These are phyloP conservation scores for Burhinus bistriatus DNA, from an alignment of 2,113 vertebrate species.

Conservation along the genomic window DNA sequence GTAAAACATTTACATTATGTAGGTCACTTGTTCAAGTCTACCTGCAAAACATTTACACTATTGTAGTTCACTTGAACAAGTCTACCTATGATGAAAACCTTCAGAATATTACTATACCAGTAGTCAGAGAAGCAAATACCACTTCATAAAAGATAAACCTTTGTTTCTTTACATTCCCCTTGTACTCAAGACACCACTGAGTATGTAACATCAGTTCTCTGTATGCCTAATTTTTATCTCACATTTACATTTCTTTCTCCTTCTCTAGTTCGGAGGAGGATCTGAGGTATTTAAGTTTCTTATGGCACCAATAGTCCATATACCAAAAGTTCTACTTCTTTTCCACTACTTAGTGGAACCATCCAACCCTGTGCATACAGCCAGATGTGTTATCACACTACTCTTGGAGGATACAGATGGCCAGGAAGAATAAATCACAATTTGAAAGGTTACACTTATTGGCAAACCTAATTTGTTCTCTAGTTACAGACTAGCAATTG, in stretches of 20 bases:
- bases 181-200: not conserved
- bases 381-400: not conserved
- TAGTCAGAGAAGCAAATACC: not conserved
- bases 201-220: not conserved
- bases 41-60: not conserved
- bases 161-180: not conserved
- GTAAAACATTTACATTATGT: not conserved
- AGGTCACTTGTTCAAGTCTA: not conserved
- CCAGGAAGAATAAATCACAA: not conserved
- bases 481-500: not conserved
- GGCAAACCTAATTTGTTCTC: not conserved
- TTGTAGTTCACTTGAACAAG: not conserved
- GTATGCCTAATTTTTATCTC: not conserved
- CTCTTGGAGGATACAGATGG: not conserved
- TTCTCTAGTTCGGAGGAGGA: not conserved
- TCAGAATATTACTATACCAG: not conserved
- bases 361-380: fast-evolving
- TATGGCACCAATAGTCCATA: not conserved
- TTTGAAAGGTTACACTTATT: not conserved
- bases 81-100: not conserved
- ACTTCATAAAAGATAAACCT: not conserved
- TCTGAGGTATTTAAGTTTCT: not conserved
- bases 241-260: not conserved
- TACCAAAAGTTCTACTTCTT: not conserved
- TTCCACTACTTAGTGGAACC: not conserved